These are phyloP conservation scores for Maniola hyperantus DNA, from an alignment of 2,888 invertebrate genomes.

Conservation along the genomic window DNA sequence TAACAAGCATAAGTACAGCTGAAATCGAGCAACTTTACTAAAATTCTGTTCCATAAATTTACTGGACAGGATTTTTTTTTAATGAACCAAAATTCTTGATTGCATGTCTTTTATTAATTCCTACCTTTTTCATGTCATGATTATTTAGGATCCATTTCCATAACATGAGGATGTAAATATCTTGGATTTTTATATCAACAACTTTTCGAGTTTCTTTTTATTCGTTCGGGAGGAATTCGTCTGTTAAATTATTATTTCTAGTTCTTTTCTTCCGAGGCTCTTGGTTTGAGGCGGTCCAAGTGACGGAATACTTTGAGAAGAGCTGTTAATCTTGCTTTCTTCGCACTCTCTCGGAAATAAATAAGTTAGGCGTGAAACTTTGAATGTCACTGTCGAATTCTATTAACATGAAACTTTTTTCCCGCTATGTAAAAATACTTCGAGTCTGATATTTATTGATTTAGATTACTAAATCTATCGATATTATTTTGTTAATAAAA, in stretches of 20 bases:
- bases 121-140: no score
- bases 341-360: conserved; percentile 35
- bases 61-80: no score
- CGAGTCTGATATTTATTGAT: no score
- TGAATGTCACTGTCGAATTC: conserved; percentile 12
- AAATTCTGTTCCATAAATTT: no score
- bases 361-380: conserved; percentile 31
- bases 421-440: background rate
- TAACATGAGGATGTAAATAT: background rate
- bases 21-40: no score
- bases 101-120: no score
- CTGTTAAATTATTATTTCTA: conserved; percentile 76
- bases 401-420: background rate
- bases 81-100: no score
- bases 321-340: conserved; percentile 44
- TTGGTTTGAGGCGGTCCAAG: conserved; percentile 55
- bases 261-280: conserved; percentile 56
- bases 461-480: no score
- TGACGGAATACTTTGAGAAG: conserved; percentile 49
- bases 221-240: conserved; percentile 69
- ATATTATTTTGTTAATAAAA: no score
- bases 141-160: background rate
- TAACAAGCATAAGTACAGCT: no score
- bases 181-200: background rate
- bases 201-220: conserved; percentile 63